Base-by-base conservation (phyloP, 2,888 invertebrate genomes). In the Euplagia quadripunctaria region DNA sequence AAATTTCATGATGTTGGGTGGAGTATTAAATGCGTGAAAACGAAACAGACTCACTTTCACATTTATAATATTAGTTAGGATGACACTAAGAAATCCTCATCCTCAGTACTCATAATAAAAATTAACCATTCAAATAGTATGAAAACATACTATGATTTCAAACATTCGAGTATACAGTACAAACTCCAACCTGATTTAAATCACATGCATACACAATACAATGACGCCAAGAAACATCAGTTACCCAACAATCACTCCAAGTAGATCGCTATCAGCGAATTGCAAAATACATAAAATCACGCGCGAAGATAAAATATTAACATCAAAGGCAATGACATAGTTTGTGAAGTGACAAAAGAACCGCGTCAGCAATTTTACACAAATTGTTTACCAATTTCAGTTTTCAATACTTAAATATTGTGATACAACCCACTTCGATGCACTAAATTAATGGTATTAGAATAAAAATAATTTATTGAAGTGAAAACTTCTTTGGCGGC, bases 231-330 rank as follows among this genome's bases (percentile, higher is more conserved):
- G 71, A 55, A 42, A 51, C 71, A 71, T 71, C 67, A 64, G 64
- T 58, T 71, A 61, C 71, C 68, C 74, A 74, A 65, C 74, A 68
- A 66, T 74, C 58, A 74, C 68, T 71, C 63, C 31, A 63, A 71
- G 46, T 73, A 79, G 67, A 76, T 75, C 11, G 49, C 16, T 70
- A 74, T 79, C 75, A 42, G 11, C 70, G 9, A 41, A 14, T 71
- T 75, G 63, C 68, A 16, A 51, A 52, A 68, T 31, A 12, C 3
- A n/a, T 31, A 61, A 67, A 64, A 81, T 74, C 79, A 76, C 78
- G 84, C 58, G 74, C 73, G 16, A 7, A 20, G 64, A 74, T 73
- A 70, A 73, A 51, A 66, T 9, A 68, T 46, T 64, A 64, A 71
- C 8, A 55, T 68, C n/a, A 14, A 20, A 66, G 41, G 63, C 41